These are phyloP conservation scores for Notospermus geniculatus DNA, from an alignment of 1,140 invertebrate species.

Conservation along the genomic window DNA sequence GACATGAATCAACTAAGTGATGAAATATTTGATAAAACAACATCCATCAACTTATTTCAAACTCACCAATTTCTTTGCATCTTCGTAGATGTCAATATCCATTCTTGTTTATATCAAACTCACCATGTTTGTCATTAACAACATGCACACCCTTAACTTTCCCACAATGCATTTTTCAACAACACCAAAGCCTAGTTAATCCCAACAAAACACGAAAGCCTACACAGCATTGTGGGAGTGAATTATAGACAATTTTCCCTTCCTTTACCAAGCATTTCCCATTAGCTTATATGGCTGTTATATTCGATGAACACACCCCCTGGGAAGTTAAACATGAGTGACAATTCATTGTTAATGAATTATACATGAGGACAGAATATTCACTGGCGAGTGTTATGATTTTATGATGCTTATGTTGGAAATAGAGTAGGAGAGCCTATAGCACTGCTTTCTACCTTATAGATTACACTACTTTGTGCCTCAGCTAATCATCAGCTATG, in stretches of 20 bases:
- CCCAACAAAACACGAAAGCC: background rate
- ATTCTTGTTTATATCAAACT: background rate
- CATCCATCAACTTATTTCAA: background rate
- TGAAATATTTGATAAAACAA: background rate
- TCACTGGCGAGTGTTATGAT: no score
- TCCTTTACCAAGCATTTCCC: background rate
- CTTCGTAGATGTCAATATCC: background rate
- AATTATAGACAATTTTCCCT: background rate
- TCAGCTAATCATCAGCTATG: no score
- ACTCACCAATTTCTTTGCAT: background rate
- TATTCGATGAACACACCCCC: background rate
- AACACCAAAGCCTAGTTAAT: no score
- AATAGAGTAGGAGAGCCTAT: no score
- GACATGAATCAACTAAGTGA: no score
- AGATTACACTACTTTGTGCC: no score
- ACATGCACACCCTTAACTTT: background rate
- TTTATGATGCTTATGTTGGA: no score
- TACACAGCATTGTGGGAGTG: background rate
- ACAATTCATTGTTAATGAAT: no score
- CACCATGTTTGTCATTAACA: slow-evolving; percentile 1
- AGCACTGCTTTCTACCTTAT: no score
- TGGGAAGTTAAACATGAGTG: background rate
- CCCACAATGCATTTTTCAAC: background rate
- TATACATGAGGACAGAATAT: no score
- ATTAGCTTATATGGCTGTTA: background rate